Evolutionary conservation across 1,140 invertebrate genomes (phyloP).

Genomic region (Zaprionus ornatus): DNA sequence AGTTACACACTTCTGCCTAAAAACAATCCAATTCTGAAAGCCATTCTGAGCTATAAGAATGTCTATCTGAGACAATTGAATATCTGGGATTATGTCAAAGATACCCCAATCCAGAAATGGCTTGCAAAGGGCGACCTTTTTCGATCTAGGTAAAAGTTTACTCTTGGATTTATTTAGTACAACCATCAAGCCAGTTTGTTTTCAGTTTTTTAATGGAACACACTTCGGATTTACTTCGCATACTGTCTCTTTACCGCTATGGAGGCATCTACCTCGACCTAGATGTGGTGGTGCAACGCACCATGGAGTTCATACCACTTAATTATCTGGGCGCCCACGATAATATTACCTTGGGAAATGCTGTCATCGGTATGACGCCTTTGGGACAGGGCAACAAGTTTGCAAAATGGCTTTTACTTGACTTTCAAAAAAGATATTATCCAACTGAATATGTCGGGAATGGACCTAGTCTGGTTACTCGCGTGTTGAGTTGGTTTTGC

Average conservation of each 20-base stretch:
- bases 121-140: slow-evolving; percentile 85
- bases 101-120: slow-evolving; percentile 87
- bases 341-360: slow-evolving; percentile 3
- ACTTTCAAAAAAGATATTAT: background rate
- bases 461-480: background rate
- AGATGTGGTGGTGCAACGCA: background rate
- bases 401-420: background rate
- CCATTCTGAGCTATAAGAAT: slow-evolving; percentile 86
- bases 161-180: background rate
- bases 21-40: slow-evolving; percentile 66
- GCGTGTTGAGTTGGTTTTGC: background rate
- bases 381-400: background rate
- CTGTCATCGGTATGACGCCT: background rate
- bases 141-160: slow-evolving; percentile 82
- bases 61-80: slow-evolving; percentile 86
- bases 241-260: background rate
- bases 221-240: background rate
- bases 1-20: slow-evolving; percentile 79
- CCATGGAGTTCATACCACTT: background rate
- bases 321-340: slow-evolving; percentile 6
- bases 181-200: background rate
- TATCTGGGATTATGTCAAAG: slow-evolving; percentile 85
- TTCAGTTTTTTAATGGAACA: background rate
- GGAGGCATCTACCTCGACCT: slow-evolving; percentile 11
- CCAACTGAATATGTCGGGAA: background rate